Evolutionary conservation across 2,888 invertebrate genomes (phyloP), one percentile per base, ranked within the genome.

Genomic region (Idaea straminata): DNA sequence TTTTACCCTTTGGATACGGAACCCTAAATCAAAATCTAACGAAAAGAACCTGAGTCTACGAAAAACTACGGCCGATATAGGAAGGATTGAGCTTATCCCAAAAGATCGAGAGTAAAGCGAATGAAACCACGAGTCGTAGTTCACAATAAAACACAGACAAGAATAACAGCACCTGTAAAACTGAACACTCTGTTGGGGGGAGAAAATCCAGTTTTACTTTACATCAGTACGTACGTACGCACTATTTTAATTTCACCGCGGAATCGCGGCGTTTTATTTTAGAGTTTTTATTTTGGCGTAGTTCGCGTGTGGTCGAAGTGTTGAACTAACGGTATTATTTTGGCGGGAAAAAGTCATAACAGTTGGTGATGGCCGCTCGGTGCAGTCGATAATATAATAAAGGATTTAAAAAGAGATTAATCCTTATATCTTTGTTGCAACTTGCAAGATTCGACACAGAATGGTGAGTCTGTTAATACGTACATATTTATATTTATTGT

Each of bases 271-370:
- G 83, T 89, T 89, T n/a, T 92, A 92, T 92, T 92, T 92, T 86
- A 63, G 87, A 88, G 77, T 85, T 91, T 91, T 92, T 92, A 92
- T 92, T 92, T 92, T 89, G 84, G 91, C 89, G 87, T 86, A 85
- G 92, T 91, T 91, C 90, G 92, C 90, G 92, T 92, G 92, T 92
- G 92, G 92, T 91, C 88, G 85, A 74, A 73, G 71, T 74, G 74
- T 78, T 77, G 77, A 47, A 79, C 25, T 25, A 25, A 3, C 80
- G 81, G 77, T 66, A 69, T 73, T 82, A 81, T 88, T 91, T 91
- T 91, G 91, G 92, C 91, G 91, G 91, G 88, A 90, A 90, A 36
- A 89, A 83, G 81, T 81, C 84, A 86, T 82, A 88, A 83, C 84
- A 81, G 82, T 79, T 80, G 82, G 72, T 76, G 85, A 76, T 78